These are phyloP conservation scores for Dysdera silvatica DNA, from an alignment of 1,140 invertebrate genomes.

Conservation along the genomic window DNA sequence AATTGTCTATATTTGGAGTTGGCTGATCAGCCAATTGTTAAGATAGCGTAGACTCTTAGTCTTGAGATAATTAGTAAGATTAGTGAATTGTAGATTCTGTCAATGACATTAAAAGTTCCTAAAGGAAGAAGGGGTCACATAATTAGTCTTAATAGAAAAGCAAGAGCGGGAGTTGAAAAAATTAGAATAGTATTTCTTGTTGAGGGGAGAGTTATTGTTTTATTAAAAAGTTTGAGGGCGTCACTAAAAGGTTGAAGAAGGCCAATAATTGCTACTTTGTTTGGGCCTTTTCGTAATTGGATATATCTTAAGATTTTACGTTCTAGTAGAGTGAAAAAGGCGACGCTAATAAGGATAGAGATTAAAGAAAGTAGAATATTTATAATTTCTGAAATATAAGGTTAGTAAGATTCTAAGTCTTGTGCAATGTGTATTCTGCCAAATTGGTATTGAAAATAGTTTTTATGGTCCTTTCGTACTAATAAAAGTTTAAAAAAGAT, in stretches of 20 bases:
- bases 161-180: conserved; percentile 53
- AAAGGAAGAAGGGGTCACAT: conserved; percentile 49
- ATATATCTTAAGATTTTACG: conserved; percentile 58
- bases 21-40: conserved; percentile 55
- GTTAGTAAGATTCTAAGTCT: neutral
- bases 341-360: conserved; percentile 52
- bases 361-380: conserved; percentile 46
- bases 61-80: conserved; percentile 51
- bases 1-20: conserved; percentile 60
- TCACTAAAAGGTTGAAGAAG: conserved; percentile 58
- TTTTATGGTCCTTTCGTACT: conserved; percentile 56
- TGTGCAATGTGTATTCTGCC: neutral
- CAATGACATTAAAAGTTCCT: conserved; percentile 39
- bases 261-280: conserved; percentile 55
- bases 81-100: conserved; percentile 48
- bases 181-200: conserved; percentile 49
- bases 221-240: conserved; percentile 58
- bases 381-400: neutral
- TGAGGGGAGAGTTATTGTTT: conserved; percentile 48
- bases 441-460: neutral
- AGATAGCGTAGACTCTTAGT: conserved; percentile 52
- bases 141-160: conserved; percentile 50
- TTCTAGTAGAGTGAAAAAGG: conserved; percentile 60
- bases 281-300: conserved; percentile 61
- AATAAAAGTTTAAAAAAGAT: conserved; percentile 54